A percentile compares a stretch with the other conserved stretches of the same genome.
Evolutionary conservation across 1,140 invertebrate genomes (phyloP).

Genomic region (Heliconius nattereri): DNA sequence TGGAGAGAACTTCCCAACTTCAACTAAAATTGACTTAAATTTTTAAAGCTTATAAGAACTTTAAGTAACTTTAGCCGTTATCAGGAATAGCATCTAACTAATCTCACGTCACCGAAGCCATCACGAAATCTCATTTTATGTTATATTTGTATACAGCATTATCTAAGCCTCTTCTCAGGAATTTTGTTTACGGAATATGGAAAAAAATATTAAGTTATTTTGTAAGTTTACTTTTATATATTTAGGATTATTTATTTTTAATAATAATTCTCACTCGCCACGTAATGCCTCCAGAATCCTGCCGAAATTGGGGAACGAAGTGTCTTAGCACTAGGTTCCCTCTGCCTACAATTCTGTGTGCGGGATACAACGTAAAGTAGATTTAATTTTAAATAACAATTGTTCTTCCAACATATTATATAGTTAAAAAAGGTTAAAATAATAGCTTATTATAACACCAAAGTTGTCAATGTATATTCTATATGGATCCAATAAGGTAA

Average conservation of each 20-base stretch:
- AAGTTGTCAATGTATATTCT: too few species aligned
- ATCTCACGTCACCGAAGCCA: constrained; percentile 16
- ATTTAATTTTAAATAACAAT: too few species aligned
- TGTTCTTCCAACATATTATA: too few species aligned
- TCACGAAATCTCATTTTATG: constrained; percentile 19
- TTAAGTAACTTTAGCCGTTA: constrained; percentile 31
- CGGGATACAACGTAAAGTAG: too few species aligned
- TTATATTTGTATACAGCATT: constrained; percentile 12
- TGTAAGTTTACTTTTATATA: neutral
- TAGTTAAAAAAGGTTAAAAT: too few species aligned
- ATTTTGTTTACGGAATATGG: neutral
- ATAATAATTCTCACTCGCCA: too few species aligned
- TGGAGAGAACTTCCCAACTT: neutral
- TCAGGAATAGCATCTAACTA: constrained; percentile 21
- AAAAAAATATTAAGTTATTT: neutral
- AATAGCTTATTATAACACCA: too few species aligned
- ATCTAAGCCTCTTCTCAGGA: neutral
- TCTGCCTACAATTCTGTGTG: too few species aligned
- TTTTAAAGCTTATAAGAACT: constrained; percentile 43
- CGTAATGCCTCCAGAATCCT: too few species aligned
- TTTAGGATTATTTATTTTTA: neutral
- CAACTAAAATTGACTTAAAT: constrained; percentile 40
- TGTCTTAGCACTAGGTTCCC: too few species aligned
- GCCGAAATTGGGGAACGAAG: too few species aligned
- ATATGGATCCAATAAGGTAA: neutral